Evolutionary conservation across 2,888 invertebrate genomes (phyloP).

Genomic region (Gonocerus acuteangulatus): DNA sequence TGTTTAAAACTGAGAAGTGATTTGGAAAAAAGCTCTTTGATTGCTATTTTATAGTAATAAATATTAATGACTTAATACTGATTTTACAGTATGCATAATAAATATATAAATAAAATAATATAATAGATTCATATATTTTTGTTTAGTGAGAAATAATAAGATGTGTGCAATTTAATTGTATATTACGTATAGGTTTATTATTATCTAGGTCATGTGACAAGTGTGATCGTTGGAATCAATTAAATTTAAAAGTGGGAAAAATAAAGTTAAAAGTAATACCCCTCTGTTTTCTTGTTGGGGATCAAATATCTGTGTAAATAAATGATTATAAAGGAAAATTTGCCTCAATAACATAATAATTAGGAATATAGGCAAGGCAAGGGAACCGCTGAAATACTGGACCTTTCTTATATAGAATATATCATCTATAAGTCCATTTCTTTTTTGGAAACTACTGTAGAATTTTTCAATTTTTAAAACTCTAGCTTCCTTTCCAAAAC

Average conservation of each 20-base stretch:
- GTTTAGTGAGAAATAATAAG: constrained; percentile 21
- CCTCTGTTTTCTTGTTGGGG: neutral
- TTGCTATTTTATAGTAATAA: constrained; percentile 20
- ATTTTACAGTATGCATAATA: constrained; percentile 22
- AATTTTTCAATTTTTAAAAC: constrained; percentile 9
- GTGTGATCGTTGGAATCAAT: constrained; percentile 16
- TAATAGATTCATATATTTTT: constrained; percentile 20
- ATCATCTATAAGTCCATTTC: neutral
- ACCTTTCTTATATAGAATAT: neutral
- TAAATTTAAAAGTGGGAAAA: neutral
- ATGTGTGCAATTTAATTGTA: constrained; percentile 22
- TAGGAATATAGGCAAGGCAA: constrained; percentile 9
- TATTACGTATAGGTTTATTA: constrained; percentile 18
- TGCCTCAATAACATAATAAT: constrained; percentile 14
- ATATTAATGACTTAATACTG: constrained; percentile 21
- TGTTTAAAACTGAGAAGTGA: constrained; percentile 1
- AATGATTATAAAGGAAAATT: neutral
- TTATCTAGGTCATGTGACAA: constrained; percentile 14
- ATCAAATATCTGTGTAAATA: constrained; percentile 6
- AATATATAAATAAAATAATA: constrained; percentile 20
- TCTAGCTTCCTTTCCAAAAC: constrained; percentile 5
- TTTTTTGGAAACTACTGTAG: constrained; percentile 6
- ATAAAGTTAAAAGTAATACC: constrained; percentile 1
- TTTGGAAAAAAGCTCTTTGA: constrained; percentile 19
- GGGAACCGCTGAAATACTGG: neutral